Base-by-base conservation (phyloP, 2,113 vertebrate genomes). In the Cochlearius cochlearius region DNA sequence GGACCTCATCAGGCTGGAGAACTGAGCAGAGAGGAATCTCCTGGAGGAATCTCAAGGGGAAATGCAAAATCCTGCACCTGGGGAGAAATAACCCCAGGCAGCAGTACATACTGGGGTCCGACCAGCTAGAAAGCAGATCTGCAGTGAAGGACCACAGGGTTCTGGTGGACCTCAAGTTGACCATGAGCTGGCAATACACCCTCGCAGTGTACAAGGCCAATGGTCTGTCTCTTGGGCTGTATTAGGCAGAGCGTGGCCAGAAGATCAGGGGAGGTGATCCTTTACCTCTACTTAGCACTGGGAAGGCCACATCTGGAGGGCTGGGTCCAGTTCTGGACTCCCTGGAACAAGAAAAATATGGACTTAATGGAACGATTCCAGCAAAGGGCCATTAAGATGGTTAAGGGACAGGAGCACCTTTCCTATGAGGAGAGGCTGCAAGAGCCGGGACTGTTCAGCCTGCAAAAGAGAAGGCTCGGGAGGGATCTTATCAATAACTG, bases 141-240 rank as follows among this genome's bases (percentile, higher is more conserved):
- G 32, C 39, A 88, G 58, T 55, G 27, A 68, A 73, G 32, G 49
- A 41, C 19, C 2, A 0, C 25, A 49, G 47, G 20, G 27, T 50
- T 79, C 49, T 55, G 63, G 25, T 19, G 63, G 20, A 43, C 11
- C 29, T 66, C 55, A 52, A 41, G 12, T 14, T 53, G 56, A 26
- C 17, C 18, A 1, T 43, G 74, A 52, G 45, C 55, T 69, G 55
- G 12, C 15, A 39, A 52, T 29, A 23, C 45, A 59, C 5, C 21
- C 10, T 59, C 0, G 0, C 68, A 64, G 30, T 2, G 1, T 18
- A 66, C 73, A 55, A 59, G 23, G 19, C 39, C n/a, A 69, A 55
- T 20, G 11, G 27, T 10, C 45, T 47, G 30, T n/a, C 13, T 53
- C 25, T 55, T 56, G 41, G 22, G 26, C 49, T 73, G 19, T 19